Base-by-base conservation (phyloP, 2,797 vertebrate genomes). In the Macrochelys suwanniensis region DNA sequence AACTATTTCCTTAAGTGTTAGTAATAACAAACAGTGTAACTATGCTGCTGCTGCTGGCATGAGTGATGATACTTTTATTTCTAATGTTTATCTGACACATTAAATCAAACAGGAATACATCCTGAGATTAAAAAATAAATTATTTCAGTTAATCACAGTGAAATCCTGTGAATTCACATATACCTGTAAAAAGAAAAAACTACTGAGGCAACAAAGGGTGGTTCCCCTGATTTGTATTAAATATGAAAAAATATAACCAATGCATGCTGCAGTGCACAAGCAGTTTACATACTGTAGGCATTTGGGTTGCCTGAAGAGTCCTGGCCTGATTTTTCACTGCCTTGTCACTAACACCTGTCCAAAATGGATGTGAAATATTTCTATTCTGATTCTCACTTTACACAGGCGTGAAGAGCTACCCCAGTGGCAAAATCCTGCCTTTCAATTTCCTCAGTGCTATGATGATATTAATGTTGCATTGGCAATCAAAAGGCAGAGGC, bases 341-440 rank as follows among this genome's bases (percentile, higher is more conserved):
- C 37, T 37, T 53, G 3, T 17, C 76, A 26, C 16, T 45, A 25
- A 74, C 45, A 49, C 26, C 42, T 10, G 25, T 49, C 45, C 74
- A 37, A 0, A 84, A 1, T n/a, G 3, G 37, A 25, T 78, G 54
- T 42, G 26, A 45, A 45, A 31, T 23, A n/a, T 33, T 88, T 91
- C 65, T 87, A 47, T 76, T 10, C 37, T 65, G 26, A 78, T 92
- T 80, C 42, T 84, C 7, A 42, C 74, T 84, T 89, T n/a, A 47
- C 5, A 50, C 6, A 61, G 88, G 49, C 50, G 47, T 0, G 0
- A 23, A 80, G 42, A 0, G 0, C 2, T 89, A 90, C 3, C 47
- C 10, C 21, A 21, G 76, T 1, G 51, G 33, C 28, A 90, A 76
- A 68, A 37, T 85, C 21, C 31, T 89, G 54, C 15, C 25, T 17